phyloP scores from a whole-genome alignment of 1,140 invertebrate species.

The Coenobita brevimanus region DNA sequence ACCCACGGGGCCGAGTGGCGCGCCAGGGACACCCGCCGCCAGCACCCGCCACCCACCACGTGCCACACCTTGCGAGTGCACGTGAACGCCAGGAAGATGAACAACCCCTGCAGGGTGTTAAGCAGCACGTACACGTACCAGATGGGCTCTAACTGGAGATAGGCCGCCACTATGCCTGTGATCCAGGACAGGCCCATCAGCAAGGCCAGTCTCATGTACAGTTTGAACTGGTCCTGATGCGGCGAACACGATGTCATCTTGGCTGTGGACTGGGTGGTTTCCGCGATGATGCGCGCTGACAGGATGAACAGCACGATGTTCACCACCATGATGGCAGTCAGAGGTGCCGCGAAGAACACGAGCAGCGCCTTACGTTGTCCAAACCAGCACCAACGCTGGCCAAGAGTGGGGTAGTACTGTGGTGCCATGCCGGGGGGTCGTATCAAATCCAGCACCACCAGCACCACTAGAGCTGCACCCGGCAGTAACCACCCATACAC shows the following conservation, averaged over 20 bases:
- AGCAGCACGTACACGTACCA: slow-evolving; percentile 77
- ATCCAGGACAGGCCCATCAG: slow-evolving; percentile 78
- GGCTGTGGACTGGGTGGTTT: slow-evolving; percentile 73
- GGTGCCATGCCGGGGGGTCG: slow-evolving; percentile 71
- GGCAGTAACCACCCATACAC: slow-evolving; percentile 77
- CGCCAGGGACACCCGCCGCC: slow-evolving; percentile 13
- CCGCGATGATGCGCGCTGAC: slow-evolving; percentile 76
- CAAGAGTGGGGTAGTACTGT: slow-evolving; percentile 75
- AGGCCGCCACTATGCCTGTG: slow-evolving; percentile 75
- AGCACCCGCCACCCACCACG: slow-evolving; percentile 44
- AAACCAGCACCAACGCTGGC: slow-evolving; percentile 77
- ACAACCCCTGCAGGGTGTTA: slow-evolving; percentile 78
- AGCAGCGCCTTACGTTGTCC: slow-evolving; percentile 75
- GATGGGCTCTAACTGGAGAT: slow-evolving; percentile 73
- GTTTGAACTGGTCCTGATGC: slow-evolving; percentile 74
- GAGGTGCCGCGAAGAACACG: slow-evolving; percentile 77
- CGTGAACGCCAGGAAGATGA: slow-evolving; percentile 78
- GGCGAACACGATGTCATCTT: slow-evolving; percentile 71
- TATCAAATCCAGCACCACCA: slow-evolving; percentile 75
- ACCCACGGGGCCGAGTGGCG: slow-evolving; percentile 20
- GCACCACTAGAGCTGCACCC: slow-evolving; percentile 74
- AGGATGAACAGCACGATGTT: slow-evolving; percentile 77
- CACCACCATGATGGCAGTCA: slow-evolving; percentile 74
- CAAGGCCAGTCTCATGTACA: slow-evolving; percentile 78
- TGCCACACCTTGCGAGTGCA: slow-evolving; percentile 72